Base-by-base conservation (phyloP, 2,797 vertebrate genomes). In the Sylvia borin region DNA sequence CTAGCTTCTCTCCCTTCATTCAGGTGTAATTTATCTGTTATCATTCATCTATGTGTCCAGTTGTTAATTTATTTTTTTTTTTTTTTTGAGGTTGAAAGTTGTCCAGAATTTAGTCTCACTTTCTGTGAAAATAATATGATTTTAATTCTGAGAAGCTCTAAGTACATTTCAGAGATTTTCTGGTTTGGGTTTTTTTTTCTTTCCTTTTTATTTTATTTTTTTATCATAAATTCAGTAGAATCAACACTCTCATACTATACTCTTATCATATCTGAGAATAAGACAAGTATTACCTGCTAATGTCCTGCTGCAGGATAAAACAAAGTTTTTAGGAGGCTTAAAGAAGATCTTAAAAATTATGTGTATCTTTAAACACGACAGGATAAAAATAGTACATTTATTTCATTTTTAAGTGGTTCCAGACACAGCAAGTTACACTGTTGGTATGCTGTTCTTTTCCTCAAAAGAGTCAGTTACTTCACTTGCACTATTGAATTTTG, bases 351-450 rank as follows among this genome's bases (percentile, higher is more conserved):
- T 61, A 8, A 61, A 91, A 88, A 45, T 64, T 2, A 64, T 38
- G 16, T 45, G 8, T 7, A 48, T 58, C 54, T 88, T 93, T 75
- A 62, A 94, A 70, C 7, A 90, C 19, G 19, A 53, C 13, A 58
- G 24, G 11, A 19, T 47, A 92, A 84, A 93, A 95, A 34, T 13
- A 84, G 31, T 43, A 55, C 31, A 65, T 91, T 88, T 54, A 45
- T 81, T 92, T 90, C 24, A 70, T 79, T 90, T 76, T 6, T 82
- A 95, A 95, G 48, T 89, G 32, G 15, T 73, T 88, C 62, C 88
- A 95, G 88, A 84, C 45, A 53, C 25, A 43, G 45, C 13, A 92
- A 86, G 65, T 81, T 90, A 73, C 4, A 1, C 40, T 78, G 16
- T 11, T 90, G 58, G 60, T 79, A 84, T 60, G 48, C 40, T 80